Conservation (phyloP, 1,140 invertebrate species). For the Drosophila varians region DNA sequence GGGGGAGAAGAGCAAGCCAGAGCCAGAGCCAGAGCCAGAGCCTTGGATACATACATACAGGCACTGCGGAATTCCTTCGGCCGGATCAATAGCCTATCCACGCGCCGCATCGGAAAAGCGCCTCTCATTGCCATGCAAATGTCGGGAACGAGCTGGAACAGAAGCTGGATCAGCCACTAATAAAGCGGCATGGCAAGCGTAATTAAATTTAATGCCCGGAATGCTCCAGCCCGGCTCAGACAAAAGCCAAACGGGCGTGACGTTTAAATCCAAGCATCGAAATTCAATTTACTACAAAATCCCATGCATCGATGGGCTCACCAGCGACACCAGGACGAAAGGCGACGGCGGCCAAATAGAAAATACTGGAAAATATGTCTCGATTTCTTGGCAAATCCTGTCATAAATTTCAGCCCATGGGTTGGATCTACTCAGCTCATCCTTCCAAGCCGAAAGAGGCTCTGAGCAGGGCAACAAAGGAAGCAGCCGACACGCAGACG, state of each 20-base stretch:
- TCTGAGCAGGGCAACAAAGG: conserved; percentile 32
- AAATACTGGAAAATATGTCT: conserved; percentile 74
- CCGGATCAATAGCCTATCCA: conserved; percentile 20
- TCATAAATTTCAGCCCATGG: conserved; percentile 61
- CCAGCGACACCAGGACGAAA: conserved; percentile 2
- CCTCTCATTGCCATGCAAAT: conserved; percentile 27
- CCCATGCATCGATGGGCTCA: conserved; percentile 60
- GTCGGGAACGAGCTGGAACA: not conserved
- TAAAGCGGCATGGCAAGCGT: conserved; percentile 63
- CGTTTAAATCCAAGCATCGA: conserved; percentile 70
- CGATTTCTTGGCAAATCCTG: conserved; percentile 67
- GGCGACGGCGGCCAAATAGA: conserved; percentile 53
- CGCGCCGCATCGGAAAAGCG: conserved; percentile 1
- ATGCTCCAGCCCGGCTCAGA: conserved; percentile 42
- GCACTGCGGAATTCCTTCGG: conserved; percentile 30
- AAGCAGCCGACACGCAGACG: conserved; percentile 50
- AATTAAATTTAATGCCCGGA: conserved; percentile 73
- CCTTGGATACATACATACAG: conserved; percentile 5
- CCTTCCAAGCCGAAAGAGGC: not conserved
- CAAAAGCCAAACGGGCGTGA: conserved; percentile 14
- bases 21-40: too few species aligned
- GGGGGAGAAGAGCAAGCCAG: too few species aligned
- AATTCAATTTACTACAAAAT: conserved; percentile 81
- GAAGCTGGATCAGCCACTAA: conserved; percentile 37
- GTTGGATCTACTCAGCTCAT: not conserved